phyloP scores from a whole-genome alignment of 2,797 vertebrate genomes.

The Lutjanus argentimaculatus region DNA sequence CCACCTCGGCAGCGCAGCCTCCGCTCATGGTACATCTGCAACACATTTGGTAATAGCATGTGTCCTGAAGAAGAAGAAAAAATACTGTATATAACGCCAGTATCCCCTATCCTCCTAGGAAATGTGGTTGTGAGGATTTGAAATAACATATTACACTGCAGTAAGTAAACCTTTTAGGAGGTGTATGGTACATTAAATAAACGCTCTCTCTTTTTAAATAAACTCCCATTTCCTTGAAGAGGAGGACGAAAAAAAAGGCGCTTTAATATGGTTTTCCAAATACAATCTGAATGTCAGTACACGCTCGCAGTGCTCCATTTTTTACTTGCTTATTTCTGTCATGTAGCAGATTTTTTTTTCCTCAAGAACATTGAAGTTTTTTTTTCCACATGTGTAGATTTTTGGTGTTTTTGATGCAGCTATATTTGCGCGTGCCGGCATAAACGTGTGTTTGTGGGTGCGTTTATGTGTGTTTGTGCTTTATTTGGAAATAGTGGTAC shows the following conservation, averaged over 20 bases:
- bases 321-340: constrained; percentile 43
- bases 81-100: constrained; percentile 55
- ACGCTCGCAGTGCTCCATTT: constrained; percentile 47
- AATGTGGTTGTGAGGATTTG: constrained; percentile 86
- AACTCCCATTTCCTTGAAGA: constrained; percentile 85
- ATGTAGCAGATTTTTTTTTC: constrained; percentile 35
- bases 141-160: constrained; percentile 87
- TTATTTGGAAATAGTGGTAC: constrained; percentile 62
- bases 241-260: constrained; percentile 49
- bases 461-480: constrained; percentile 44
- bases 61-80: constrained; percentile 69
- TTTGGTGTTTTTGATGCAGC: constrained; percentile 37
- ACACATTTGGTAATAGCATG: constrained; percentile 84
- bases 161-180: constrained; percentile 88
- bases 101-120: constrained; percentile 84
- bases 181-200: constrained; percentile 88
- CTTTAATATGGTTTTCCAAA: constrained; percentile 74
- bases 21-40: constrained; percentile 83
- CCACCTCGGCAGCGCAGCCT: constrained; percentile 62
- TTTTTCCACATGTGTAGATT: constrained; percentile 30
- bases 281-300: constrained; percentile 67
- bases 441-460: constrained; percentile 26
- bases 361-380: constrained; percentile 30
- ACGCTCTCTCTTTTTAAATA: constrained; percentile 86
- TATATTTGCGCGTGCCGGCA: not conserved